These are phyloP conservation scores for Lindbergichthys nudifrons DNA, from an alignment of 2,797 vertebrate genomes.

Conservation along the genomic window DNA sequence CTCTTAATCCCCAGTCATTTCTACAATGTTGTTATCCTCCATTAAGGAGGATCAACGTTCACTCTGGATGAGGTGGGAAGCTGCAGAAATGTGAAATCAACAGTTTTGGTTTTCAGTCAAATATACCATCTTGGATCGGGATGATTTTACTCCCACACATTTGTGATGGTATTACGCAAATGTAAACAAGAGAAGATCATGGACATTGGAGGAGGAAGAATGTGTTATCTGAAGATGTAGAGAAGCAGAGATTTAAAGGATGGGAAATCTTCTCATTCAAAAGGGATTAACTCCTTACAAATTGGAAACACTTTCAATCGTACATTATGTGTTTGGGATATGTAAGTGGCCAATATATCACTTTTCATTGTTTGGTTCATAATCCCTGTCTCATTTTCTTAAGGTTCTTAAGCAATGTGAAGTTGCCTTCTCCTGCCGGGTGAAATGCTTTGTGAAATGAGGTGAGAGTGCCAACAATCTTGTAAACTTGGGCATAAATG, in stretches of 20 bases:
- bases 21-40: conserved; percentile 49
- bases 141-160: conserved; percentile 29
- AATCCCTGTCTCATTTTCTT: conserved; percentile 13
- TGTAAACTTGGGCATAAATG: conserved; percentile 53
- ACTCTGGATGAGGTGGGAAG: conserved; percentile 59
- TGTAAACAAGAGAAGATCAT: conserved; percentile 42
- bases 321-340: conserved; percentile 43
- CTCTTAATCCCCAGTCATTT: conserved; percentile 53
- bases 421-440: conserved; percentile 23
- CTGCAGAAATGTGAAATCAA: conserved; percentile 40
- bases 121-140: conserved; percentile 12
- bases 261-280: conserved; percentile 7
- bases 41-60: conserved; percentile 63
- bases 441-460: conserved; percentile 35
- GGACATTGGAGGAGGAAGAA: conserved; percentile 7
- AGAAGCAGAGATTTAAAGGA: conserved; percentile 7
- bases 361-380: conserved; percentile 3
- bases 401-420: conserved; percentile 2
- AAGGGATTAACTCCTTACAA: conserved; percentile 40
- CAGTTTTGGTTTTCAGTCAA: conserved; percentile 29
- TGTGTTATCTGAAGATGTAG: conserved; percentile 12
- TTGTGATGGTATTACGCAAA: conserved; percentile 6
- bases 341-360: conserved; percentile 43
- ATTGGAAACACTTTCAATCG: conserved; percentile 52
- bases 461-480: conserved; percentile 33